A percentile compares a stretch with the other conserved stretches of the same genome.
phyloP scores from a whole-genome alignment of 37 sponge, comb jelly and placozoan genomes.

The Dysidea cf. avara region DNA sequence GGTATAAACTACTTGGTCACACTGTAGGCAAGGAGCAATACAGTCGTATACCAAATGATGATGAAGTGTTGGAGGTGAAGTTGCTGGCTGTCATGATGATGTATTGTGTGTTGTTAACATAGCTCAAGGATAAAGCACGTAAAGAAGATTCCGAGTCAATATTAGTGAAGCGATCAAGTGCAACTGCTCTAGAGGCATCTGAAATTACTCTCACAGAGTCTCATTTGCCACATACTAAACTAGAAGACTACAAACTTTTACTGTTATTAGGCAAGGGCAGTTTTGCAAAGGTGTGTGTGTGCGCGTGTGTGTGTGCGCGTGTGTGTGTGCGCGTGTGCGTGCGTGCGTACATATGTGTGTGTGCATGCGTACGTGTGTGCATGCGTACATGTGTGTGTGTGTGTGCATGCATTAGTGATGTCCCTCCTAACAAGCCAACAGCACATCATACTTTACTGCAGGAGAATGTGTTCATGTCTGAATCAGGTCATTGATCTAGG shows the following conservation, averaged over 20 bases:
- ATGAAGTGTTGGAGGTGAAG: constrained; percentile 58
- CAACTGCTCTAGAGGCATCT: constrained; percentile 10
- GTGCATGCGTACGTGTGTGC: too few species aligned
- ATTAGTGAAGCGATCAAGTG: too few species aligned
- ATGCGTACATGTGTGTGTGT: neutral
- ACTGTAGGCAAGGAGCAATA: constrained; percentile 32
- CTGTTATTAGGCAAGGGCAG: constrained; percentile 92
- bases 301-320: too few species aligned
- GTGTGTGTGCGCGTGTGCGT: constrained; percentile 4
- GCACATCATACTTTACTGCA: too few species aligned
- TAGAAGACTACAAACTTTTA: constrained; percentile 76
- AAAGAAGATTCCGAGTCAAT: neutral
- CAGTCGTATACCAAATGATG: constrained; percentile 56
- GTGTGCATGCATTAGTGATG: too few species aligned
- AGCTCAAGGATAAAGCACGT: constrained; percentile 1
- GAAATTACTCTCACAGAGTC: constrained; percentile 44
- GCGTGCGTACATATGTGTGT: too few species aligned
- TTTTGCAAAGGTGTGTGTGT: constrained; percentile 90
- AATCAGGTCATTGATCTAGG: too few species aligned
- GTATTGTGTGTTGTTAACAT: neutral
- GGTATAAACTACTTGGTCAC: constrained; percentile 84
- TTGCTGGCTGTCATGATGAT: neutral
- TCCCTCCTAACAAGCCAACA: too few species aligned
- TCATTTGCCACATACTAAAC: constrained; percentile 56
- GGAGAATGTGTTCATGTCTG: too few species aligned